Evolutionary conservation across 1,140 invertebrate species (phyloP), one percentile per base, ranked within the genome.

Genomic region (Neodiprion pinetum): DNA sequence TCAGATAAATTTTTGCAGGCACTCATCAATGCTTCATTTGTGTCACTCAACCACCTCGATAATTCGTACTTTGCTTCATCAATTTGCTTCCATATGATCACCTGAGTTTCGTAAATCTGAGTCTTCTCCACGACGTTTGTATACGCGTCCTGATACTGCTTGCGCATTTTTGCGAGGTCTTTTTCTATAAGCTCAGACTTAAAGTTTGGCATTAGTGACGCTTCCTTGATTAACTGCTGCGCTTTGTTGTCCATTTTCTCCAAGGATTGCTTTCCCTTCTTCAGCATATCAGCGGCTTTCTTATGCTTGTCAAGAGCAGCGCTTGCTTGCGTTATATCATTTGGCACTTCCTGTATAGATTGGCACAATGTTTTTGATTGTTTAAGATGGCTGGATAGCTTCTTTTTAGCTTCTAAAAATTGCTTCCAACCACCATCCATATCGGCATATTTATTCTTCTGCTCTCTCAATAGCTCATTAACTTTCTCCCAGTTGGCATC

Each of bases 11-110:
- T 93, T 80, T 94, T 92, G 47, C 93, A 91, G 74, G 94, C 93
- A 81, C 93, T 92, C 47, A 92, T 92, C 7, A 98, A 87, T 47
- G 91, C 91, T 79, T 93, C 92, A 76, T 94, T 93, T 9, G 95
- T 96, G 78, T 95, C 93, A 75, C 91, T 93, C 5, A 97, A 82
- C 97, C 97, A 99, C 48, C 92, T 92, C 0, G 94, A 86, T 14
- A 98, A 88, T 82, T 96, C 95, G 77, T 94, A 93, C 82, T 95
- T 96, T 0, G 93, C 92, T 76, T 96, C 94, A 73, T 96, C 94
- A 8, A 98, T 94, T 85, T 98, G 96, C 78, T 96, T 95, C 96
- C 96, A 98, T 69, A 98, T 94, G 7, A 96, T 93, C 0, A 94
- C 88, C 84, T 98, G 96, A 1, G 96, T 95, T 86, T 98, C 96